These are phyloP conservation scores for Antechinus stuartii DNA, from an alignment of 2,113 vertebrate genomes.

Conservation along the genomic window DNA sequence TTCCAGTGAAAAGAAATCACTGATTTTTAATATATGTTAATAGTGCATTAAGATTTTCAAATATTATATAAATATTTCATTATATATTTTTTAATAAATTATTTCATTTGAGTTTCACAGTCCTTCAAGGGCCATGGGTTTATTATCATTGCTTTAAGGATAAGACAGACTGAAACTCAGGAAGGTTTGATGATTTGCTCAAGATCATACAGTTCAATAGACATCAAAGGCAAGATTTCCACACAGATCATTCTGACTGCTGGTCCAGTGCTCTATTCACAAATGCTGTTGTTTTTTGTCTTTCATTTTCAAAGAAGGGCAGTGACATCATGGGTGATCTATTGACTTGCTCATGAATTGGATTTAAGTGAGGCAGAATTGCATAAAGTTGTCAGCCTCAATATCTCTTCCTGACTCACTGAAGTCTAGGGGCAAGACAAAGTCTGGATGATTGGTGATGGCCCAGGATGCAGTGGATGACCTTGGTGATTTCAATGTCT, in stretches of 20 bases:
- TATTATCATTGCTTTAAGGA: neutral
- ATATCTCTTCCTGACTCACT: neutral
- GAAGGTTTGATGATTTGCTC: neutral
- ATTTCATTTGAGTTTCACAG: neutral
- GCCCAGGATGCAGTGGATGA: neutral
- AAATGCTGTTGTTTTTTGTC: neutral
- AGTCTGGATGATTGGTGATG: neutral
- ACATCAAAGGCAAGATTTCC: too few relatives aligned
- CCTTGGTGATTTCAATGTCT: neutral
- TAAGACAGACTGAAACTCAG: neutral
- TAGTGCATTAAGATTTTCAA: neutral
- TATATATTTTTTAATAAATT: neutral
- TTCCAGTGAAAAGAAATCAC: neutral
- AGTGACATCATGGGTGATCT: too few relatives aligned
- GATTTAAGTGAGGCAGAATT: neutral
- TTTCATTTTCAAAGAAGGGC: neutral
- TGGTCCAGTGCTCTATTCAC: neutral
- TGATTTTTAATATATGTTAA: neutral
- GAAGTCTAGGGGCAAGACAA: neutral
- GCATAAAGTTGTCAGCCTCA: neutral
- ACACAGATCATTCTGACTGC: neutral
- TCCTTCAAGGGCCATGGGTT: neutral
- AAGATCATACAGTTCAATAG: neutral
- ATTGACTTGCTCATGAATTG: too few relatives aligned
- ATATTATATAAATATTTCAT: neutral